phyloP scores from a whole-genome alignment of 2,113 vertebrate genomes.

The Dolichotis patagonum region DNA sequence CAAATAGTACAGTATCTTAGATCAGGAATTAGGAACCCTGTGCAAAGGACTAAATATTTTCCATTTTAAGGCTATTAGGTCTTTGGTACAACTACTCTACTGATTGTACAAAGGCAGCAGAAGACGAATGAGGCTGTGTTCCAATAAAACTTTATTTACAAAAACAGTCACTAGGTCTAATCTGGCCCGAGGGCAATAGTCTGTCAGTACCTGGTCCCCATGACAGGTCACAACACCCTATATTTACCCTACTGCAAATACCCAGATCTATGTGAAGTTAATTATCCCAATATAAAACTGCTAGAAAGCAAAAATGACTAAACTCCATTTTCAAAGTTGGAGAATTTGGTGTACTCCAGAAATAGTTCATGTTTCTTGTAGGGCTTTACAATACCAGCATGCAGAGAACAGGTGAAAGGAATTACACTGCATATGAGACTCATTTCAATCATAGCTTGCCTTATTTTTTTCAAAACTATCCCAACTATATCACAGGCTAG shows the following conservation, averaged over 20 bases:
- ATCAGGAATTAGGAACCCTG: background rate
- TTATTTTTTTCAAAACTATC: background rate
- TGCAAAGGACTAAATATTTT: background rate
- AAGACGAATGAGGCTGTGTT: background rate
- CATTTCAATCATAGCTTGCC: background rate
- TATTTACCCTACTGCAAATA: fast-evolving
- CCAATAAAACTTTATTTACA: conserved; percentile 45
- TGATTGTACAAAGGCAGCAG: background rate
- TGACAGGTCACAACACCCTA: fast-evolving
- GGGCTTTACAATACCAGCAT: background rate
- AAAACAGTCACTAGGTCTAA: background rate
- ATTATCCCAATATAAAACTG: background rate
- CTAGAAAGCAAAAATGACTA: background rate
- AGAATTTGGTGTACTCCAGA: background rate
- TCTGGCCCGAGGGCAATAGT: no score
- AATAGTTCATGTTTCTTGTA: background rate
- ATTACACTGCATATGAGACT: background rate
- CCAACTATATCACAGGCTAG: background rate
- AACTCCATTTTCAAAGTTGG: fast-evolving
- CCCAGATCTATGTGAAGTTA: background rate
- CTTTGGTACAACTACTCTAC: background rate
- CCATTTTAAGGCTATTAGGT: background rate
- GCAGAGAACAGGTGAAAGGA: background rate
- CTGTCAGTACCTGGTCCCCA: background rate
- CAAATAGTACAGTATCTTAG: no score